Evolutionary conservation across 1,140 invertebrate genomes (phyloP).

Genomic region (Drosophila pseudoananassae): DNA sequence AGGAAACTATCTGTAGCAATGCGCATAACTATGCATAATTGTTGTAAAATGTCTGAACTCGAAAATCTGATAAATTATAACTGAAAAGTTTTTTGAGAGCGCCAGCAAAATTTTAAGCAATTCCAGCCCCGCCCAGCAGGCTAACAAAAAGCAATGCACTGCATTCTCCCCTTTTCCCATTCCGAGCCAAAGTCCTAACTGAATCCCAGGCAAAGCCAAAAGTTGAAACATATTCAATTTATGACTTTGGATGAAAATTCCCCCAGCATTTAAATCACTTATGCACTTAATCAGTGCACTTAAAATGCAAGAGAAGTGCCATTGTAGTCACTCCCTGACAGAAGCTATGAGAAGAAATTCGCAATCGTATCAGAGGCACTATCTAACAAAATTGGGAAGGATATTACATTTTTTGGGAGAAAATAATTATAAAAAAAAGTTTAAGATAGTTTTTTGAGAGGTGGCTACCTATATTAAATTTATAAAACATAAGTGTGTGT

Average conservation of each 20-base stretch:
- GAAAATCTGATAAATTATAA: constrained; percentile 76
- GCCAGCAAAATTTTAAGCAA: constrained; percentile 60
- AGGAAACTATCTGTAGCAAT: constrained; percentile 56
- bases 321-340: constrained; percentile 34
- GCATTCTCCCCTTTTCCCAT: not conserved
- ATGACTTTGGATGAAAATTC: constrained; percentile 60
- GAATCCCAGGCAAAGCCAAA: constrained; percentile 49
- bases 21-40: constrained; percentile 67
- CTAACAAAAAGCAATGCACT: constrained; percentile 9
- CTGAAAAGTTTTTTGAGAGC: constrained; percentile 54
- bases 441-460: too few species aligned
- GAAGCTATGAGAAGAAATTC: constrained; percentile 35
- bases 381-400: constrained; percentile 4
- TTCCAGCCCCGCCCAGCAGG: constrained; percentile 36
- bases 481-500: too few species aligned
- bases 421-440: too few species aligned
- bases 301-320: constrained; percentile 59
- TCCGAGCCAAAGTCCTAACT: constrained; percentile 13
- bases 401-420: not conserved
- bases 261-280: constrained; percentile 67
- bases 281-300: constrained; percentile 67
- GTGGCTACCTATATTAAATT: too few species aligned
- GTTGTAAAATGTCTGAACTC: constrained; percentile 62
- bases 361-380: constrained; percentile 35
- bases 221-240: constrained; percentile 73